Conservation (phyloP, 2,113 vertebrate species). For the Calidris pugnax region DNA sequence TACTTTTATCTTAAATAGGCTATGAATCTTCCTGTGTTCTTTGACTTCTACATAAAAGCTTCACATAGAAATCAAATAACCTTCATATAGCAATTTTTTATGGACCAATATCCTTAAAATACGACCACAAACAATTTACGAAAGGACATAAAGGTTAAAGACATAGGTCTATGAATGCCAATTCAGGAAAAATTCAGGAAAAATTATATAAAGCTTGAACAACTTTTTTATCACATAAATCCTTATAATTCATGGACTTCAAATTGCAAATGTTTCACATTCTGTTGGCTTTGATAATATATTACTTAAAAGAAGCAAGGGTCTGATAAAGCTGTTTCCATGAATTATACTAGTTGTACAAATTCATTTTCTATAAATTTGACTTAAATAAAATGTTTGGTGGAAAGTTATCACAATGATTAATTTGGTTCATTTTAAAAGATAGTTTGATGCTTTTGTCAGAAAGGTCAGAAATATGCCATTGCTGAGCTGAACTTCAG, state of each 20-base stretch:
- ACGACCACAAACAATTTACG: not conserved
- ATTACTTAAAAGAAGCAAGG: conserved; percentile 19
- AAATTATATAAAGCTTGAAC: not conserved
- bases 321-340: conserved; percentile 16
- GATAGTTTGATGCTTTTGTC: not conserved
- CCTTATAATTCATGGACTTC: conserved; percentile 4
- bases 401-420: not conserved
- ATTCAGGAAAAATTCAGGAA: not conserved
- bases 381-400: conserved; percentile 37
- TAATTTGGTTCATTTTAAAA: conserved; percentile 36
- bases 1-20: not conserved
- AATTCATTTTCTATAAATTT: conserved; percentile 33
- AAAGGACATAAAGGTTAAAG: not conserved
- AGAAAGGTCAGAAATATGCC: not conserved
- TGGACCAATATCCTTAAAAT: not conserved
- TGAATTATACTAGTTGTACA: conserved; percentile 40
- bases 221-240: not conserved
- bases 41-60: not conserved
- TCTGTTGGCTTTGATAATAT: not conserved
- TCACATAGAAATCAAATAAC: not conserved
- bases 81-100: not conserved
- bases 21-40: not conserved
- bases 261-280: not conserved
- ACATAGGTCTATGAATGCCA: not conserved
- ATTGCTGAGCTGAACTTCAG: not conserved